Base-by-base conservation (phyloP, 2,888 invertebrate genomes). In the Acanthosepion lycidas region DNA sequence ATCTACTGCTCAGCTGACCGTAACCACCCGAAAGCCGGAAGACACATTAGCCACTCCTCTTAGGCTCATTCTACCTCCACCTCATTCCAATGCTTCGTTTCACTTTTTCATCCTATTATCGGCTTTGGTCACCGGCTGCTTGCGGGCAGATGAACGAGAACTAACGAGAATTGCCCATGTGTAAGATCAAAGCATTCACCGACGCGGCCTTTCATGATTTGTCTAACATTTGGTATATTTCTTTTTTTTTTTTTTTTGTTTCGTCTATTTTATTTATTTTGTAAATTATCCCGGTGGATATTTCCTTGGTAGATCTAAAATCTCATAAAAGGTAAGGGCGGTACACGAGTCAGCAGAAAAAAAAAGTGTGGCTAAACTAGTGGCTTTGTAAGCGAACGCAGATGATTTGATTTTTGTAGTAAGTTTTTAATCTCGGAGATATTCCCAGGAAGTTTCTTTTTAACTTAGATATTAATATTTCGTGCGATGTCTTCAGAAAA, bases 21-120 rank as follows among this genome's bases (percentile, higher is more conserved):
- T 78, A 15, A 78, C 78, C 78, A 78, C 78, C 78, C 18, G n/a
- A 33, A 78, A 78, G 78, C 78, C n/a, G 78, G 78, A 78, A 78
- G 78, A 78, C 78, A 78, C 78, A 78, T 78, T 78, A 78, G 78
- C 78, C 78, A 78, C 78, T n/a, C n/a, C 78, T 78, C 78, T 33
- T 78, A 9, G n/a, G 18, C 78, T n/a, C n/a, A 15, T 23, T n/a
- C 78, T 33, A n/a, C n/a, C 78, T 12, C 78, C n/a, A 12, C n/a
- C 12, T 33, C n/a, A n/a, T n/a, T 78, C 78, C 15, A 15, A 15
- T n/a, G 15, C 78, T 78, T 15, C 23, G 15, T n/a, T 18, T 78
- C 12, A 12, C 78, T 12, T 23, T 33, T 18, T 15, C 78, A 12
- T n/a, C 28, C 28, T 8, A 26, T n/a, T n/a, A 78, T 78, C 18